phyloP scores from a whole-genome alignment of 2,113 vertebrate genomes.

The Melierax canorus region DNA sequence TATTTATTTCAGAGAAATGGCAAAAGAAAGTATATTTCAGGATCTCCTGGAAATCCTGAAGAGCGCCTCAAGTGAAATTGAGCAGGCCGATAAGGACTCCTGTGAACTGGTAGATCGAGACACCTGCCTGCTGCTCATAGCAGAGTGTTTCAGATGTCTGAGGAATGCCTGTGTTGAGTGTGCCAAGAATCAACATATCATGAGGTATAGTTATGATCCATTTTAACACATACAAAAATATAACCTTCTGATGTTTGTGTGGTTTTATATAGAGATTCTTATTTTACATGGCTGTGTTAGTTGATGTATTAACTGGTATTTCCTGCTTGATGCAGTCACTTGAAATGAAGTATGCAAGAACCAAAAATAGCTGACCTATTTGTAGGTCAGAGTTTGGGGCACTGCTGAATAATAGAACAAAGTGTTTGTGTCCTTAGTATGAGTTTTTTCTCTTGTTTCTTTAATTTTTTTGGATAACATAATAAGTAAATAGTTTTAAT shows the following conservation, averaged over 20 bases:
- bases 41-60: constrained; percentile 67
- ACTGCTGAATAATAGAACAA: not conserved
- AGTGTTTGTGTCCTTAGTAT: not conserved
- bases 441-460: not conserved
- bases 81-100: constrained; percentile 12
- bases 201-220: constrained; percentile 77
- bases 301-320: not conserved
- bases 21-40: constrained; percentile 64
- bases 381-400: not conserved
- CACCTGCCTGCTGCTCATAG: constrained; percentile 72
- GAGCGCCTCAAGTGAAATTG: constrained; percentile 4
- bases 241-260: not conserved
- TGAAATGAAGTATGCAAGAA: not conserved
- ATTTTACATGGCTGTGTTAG: not conserved
- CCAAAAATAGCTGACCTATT: not conserved
- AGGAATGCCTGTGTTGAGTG: constrained; percentile 90
- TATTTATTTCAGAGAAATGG: constrained; percentile 72
- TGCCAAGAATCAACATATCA: constrained; percentile 78
- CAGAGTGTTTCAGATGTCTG: constrained; percentile 91
- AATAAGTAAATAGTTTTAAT: not conserved
- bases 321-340: not conserved
- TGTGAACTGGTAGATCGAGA: constrained; percentile 5
- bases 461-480: not conserved
- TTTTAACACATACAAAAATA: not conserved
- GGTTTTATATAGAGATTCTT: not conserved